These are phyloP conservation scores for Xestobium rufovillosum DNA, from an alignment of 2,888 invertebrate species.

Conservation along the genomic window DNA sequence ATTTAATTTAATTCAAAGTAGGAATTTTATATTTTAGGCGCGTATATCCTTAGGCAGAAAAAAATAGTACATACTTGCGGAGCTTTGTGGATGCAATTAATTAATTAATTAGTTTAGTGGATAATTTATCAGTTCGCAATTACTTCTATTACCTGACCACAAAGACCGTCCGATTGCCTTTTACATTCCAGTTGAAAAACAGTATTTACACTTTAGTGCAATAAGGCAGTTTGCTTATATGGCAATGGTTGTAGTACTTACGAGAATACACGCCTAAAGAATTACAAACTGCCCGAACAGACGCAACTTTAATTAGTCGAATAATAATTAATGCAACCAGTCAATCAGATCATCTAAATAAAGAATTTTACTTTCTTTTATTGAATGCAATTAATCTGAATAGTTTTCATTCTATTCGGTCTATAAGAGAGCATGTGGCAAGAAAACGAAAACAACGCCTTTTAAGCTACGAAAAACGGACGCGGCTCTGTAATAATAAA, in stretches of 20 bases:
- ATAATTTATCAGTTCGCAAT: slow-evolving; percentile 41
- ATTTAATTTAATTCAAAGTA: too few relatives aligned
- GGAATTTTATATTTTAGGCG: too few relatives aligned
- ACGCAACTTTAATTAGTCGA: slow-evolving; percentile 39
- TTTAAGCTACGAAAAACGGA: too few relatives aligned
- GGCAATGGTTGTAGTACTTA: slow-evolving; percentile 30
- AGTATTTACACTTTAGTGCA: slow-evolving; percentile 41
- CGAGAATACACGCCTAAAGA: slow-evolving; percentile 31
- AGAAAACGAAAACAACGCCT: too few relatives aligned
- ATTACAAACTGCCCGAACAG: slow-evolving; percentile 35
- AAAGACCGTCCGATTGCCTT: slow-evolving; percentile 32
- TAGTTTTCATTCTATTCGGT: too few relatives aligned
- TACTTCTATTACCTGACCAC: slow-evolving; percentile 35
- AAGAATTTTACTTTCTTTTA: slow-evolving; percentile 21
- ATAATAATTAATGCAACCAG: slow-evolving; percentile 41
- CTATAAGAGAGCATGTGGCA: too few relatives aligned
- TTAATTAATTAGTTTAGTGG: slow-evolving; percentile 41
- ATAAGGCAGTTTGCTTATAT: slow-evolving; percentile 34
- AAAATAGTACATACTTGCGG: slow-evolving; percentile 29
- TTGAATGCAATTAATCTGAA: too few relatives aligned
- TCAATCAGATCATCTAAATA: slow-evolving; percentile 40
- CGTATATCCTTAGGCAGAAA: too few relatives aligned
- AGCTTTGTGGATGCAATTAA: slow-evolving; percentile 36
- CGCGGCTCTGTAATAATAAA: too few relatives aligned
- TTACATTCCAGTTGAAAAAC: slow-evolving; percentile 37